Percentiles rank a stretch among this genome's conserved stretches.
Conservation (phyloP, 2,797 vertebrate genomes). For the Sparus aurata region DNA sequence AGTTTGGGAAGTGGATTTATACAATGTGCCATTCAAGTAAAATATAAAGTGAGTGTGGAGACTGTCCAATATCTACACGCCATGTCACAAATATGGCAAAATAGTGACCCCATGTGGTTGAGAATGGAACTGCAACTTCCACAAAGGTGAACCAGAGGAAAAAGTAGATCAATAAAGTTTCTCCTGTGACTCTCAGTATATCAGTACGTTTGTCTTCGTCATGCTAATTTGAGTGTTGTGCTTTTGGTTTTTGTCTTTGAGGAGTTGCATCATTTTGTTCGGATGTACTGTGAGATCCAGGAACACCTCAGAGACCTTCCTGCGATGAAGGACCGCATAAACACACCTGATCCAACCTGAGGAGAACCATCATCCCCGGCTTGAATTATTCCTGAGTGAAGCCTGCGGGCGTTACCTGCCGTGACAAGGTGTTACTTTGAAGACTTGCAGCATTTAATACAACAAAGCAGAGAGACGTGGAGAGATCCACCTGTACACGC, state of each 20-base stretch:
- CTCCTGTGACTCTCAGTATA: not conserved
- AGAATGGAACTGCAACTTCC: not conserved
- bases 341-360: not conserved
- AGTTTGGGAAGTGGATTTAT: not conserved
- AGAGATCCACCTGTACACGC: not conserved
- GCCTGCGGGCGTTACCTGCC: not conserved
- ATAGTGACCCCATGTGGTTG: conserved; percentile 51
- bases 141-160: not conserved
- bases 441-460: conserved; percentile 5
- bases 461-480: conserved; percentile 18
- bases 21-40: not conserved
- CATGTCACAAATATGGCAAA: not conserved
- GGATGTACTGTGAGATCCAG: not conserved
- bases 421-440: conserved; percentile 27
- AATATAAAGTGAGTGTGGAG: not conserved
- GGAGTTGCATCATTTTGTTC: conserved; percentile 35
- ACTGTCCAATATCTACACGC: not conserved
- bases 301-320: conserved; percentile 3
- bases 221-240: not conserved
- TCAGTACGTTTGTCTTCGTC: not conserved
- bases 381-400: not conserved
- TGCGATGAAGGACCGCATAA: conserved; percentile 1
- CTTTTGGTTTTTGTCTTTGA: not conserved
- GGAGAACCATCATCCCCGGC: not conserved
- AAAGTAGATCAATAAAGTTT: conserved; percentile 7